Evolutionary conservation across 1,140 invertebrate genomes (phyloP), one percentile per base, ranked within the genome.

Genomic region (Stenopsyche tienmushanensis): DNA sequence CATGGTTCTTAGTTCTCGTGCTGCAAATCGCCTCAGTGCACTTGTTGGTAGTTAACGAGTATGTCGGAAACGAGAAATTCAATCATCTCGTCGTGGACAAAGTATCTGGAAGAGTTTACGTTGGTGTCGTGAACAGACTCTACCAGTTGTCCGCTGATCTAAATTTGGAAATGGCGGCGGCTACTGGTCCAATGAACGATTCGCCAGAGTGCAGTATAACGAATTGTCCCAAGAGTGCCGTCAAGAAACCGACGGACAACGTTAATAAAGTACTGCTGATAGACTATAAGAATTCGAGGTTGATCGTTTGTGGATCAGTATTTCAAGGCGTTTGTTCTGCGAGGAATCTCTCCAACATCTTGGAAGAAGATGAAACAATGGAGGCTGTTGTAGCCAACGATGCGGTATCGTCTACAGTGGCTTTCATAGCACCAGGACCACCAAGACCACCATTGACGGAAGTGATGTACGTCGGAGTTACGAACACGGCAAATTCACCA

Each of bases 391-490:
- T 94, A 0, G 91, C 94, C 0, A 96, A 96, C 74, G 93, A 93
- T 78, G 88, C 83, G 20, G 90, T 86, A 13, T 89, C 93, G 0
- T 94, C 93, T 0, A 95, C 93, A 0, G 91, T 96, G 9, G 93
- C 91, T 20, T 95, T 96, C 76, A 94, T 96, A 66, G 92, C 92
- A 0, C 91, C 91, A 0, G 93, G 93, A 0, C 93, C 92, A n/a
- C 86, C 88, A 0, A 84, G 84, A 72, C 89, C 90, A 18, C 89
- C 90, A 0, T 87, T 89, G 0, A 86, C 88, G 13, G 86, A 91
- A 73, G 93, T 94, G 1, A 87, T 97, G 80, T 96, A 96, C 77
- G 91, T 97, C 17, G 93, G 92, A 45, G 92, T 94, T 0, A 92
- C 91, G 0, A 93, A 88, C 75, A 94, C 92, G 0, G 85, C 86